These are phyloP conservation scores for Prinia subflava DNA, from an alignment of 2,113 vertebrate species.

Conservation along the genomic window DNA sequence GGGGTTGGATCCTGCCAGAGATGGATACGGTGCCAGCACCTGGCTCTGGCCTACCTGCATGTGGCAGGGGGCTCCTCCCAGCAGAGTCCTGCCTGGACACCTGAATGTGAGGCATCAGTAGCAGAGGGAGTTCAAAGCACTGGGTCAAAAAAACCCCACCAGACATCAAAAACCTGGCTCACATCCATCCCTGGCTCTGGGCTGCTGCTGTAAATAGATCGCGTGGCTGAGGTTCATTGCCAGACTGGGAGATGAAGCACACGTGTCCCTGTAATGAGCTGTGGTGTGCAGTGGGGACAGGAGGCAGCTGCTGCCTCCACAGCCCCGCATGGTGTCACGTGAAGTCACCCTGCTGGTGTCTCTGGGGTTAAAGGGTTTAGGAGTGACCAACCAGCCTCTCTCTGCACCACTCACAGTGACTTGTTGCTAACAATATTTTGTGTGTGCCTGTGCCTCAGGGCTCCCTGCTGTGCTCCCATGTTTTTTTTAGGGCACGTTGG, in stretches of 20 bases:
- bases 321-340: not conserved
- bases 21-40: not conserved
- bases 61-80: not conserved
- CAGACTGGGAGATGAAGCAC: not conserved
- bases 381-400: not conserved
- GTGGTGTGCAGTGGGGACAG: not conserved
- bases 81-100: not conserved
- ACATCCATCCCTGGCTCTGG: not conserved
- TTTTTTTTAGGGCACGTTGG: not conserved
- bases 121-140: not conserved
- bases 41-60: not conserved
- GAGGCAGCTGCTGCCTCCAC: not conserved
- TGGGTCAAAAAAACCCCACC: not conserved
- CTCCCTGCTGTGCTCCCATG: not conserved
- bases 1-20: not conserved
- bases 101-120: not conserved
- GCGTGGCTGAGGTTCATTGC: not conserved
- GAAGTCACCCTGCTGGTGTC: not conserved
- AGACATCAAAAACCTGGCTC: not conserved
- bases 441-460: not conserved
- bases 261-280: not conserved
- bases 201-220: conserved; percentile 10
- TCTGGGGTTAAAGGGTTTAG: not conserved
- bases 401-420: not conserved
- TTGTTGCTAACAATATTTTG: not conserved